phyloP scores from a whole-genome alignment of 2,113 vertebrate genomes.

The Empidonax traillii region DNA sequence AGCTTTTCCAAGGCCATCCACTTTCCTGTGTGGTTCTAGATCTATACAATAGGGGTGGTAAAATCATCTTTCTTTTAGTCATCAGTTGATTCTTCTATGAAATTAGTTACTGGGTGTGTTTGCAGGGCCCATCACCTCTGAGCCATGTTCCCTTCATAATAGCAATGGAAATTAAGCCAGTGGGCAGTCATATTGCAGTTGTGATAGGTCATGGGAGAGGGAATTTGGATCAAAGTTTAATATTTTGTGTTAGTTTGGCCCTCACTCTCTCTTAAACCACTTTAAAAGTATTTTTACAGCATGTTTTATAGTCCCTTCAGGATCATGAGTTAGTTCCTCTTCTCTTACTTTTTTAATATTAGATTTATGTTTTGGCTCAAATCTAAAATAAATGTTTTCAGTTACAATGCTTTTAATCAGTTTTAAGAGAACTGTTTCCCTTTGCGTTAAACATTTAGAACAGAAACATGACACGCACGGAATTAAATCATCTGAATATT shows the following conservation, averaged over 20 bases:
- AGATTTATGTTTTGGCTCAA: background rate
- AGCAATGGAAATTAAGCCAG: background rate
- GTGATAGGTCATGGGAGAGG: background rate
- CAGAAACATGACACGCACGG: background rate
- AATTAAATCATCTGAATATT: background rate
- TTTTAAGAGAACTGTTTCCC: background rate
- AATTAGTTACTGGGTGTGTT: background rate
- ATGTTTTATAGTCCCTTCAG: slow-evolving; percentile 9
- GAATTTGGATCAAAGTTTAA: background rate
- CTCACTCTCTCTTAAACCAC: background rate
- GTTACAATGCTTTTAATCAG: background rate
- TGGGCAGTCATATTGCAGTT: background rate
- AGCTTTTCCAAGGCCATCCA: background rate
- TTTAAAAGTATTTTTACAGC: slow-evolving; percentile 22
- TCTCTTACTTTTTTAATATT: background rate
- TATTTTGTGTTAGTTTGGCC: background rate
- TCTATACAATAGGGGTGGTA: background rate
- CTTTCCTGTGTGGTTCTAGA: background rate
- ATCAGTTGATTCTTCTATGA: background rate
- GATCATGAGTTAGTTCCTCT: background rate
- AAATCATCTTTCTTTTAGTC: background rate
- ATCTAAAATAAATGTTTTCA: background rate
- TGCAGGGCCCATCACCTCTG: background rate
- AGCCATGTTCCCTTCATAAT: background rate
- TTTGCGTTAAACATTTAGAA: background rate